Conservation (phyloP, 1,140 invertebrate species). For the Fopius arisanus region DNA sequence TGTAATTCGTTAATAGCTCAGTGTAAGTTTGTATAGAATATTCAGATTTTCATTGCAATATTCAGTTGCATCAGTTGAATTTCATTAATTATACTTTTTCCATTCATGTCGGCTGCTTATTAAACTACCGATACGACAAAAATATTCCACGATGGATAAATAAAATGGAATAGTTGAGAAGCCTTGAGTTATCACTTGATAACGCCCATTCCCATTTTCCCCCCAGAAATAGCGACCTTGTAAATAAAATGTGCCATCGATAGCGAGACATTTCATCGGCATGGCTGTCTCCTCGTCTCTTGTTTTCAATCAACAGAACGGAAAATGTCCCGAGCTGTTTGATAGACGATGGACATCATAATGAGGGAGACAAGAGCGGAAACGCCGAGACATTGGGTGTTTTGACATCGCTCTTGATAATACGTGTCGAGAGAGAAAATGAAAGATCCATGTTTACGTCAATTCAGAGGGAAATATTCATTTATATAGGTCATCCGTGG, state of each 20-base stretch:
- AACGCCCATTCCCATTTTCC: not conserved
- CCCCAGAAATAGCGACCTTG: not conserved
- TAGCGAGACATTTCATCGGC: not conserved
- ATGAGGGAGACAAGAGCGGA: constrained; percentile 6
- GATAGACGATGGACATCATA: constrained; percentile 19
- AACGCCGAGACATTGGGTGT: not conserved
- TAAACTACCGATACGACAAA: too few relatives aligned
- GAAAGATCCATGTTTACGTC: constrained; percentile 4
- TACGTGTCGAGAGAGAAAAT: constrained; percentile 18
- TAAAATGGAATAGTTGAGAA: too few relatives aligned
- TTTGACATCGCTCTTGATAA: constrained; percentile 18
- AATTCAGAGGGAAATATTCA: not conserved
- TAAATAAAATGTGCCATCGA: not conserved
- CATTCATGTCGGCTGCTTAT: too few relatives aligned
- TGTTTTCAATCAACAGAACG: not conserved
- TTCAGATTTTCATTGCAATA: too few relatives aligned
- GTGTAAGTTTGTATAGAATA: too few relatives aligned
- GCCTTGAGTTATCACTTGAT: not conserved
- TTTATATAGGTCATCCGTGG: not conserved
- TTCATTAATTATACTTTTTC: too few relatives aligned
- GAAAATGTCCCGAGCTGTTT: not conserved
- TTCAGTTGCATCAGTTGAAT: too few relatives aligned
- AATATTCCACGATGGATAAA: too few relatives aligned
- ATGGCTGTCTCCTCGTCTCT: not conserved
- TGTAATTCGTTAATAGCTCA: too few relatives aligned